A percentile compares a stretch with the other conserved stretches of the same genome.
phyloP scores from a whole-genome alignment of 2,888 invertebrate species.

The Cheiracanthium punctorium region DNA sequence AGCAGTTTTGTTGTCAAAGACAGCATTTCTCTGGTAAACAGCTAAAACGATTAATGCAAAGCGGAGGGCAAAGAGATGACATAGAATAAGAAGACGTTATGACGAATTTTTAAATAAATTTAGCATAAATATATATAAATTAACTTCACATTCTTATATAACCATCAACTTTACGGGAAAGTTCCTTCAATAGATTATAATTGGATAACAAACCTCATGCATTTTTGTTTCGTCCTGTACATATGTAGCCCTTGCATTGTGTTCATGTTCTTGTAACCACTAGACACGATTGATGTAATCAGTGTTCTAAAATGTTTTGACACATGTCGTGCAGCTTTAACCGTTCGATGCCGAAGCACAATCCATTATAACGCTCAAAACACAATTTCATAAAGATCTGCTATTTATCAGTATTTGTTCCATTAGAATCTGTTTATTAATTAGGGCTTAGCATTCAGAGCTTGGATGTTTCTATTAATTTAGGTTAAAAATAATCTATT shows the following conservation, averaged over 20 bases:
- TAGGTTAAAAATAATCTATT: background rate
- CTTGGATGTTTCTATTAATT: background rate
- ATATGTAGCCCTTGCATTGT: background rate
- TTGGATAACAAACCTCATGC: background rate
- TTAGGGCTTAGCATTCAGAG: background rate
- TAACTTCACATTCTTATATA: background rate
- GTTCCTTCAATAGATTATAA: background rate
- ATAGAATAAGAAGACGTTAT: background rate
- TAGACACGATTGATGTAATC: background rate
- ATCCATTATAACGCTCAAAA: conserved; percentile 4
- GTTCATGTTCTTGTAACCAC: background rate
- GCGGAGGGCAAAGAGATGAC: background rate
- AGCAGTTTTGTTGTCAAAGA: no score
- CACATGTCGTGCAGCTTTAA: background rate
- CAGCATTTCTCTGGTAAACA: background rate
- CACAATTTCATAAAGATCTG: background rate
- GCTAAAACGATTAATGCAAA: background rate
- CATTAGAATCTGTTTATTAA: background rate
- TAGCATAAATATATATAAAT: background rate
- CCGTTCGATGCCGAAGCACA: background rate
- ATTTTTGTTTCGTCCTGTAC: background rate
- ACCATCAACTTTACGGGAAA: background rate
- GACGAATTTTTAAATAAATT: background rate
- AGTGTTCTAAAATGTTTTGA: background rate
- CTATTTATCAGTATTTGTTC: background rate